A percentile compares a stretch with the other conserved stretches of the same genome.
Conservation (phyloP, 2,797 vertebrate species). For the Xenentodon cancila region DNA sequence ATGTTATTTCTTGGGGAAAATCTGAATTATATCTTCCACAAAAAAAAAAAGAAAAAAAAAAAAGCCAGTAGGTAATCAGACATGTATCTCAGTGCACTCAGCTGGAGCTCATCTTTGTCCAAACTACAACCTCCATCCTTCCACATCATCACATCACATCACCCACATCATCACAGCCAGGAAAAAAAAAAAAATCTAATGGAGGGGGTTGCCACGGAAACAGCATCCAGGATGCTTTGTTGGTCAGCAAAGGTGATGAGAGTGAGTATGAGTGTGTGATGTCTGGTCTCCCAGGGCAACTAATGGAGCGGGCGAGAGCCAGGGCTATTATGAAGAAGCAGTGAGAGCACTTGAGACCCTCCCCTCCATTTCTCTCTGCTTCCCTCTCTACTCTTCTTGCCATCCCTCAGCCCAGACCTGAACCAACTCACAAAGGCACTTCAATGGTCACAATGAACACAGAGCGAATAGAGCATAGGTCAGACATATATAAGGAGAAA, state of each 20-base stretch:
- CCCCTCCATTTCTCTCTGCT: slow-evolving; percentile 55
- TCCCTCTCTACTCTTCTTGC: slow-evolving; percentile 51
- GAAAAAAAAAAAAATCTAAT: slow-evolving; percentile 76
- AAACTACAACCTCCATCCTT: slow-evolving; percentile 50
- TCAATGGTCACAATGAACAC: slow-evolving; percentile 80
- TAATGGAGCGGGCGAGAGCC: slow-evolving; percentile 97
- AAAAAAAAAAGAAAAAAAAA: background rate
- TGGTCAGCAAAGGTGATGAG: slow-evolving; percentile 83
- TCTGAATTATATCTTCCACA: background rate
- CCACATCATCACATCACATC: slow-evolving; percentile 52
- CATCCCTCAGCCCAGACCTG: slow-evolving; percentile 56
- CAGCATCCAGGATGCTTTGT: slow-evolving; percentile 91
- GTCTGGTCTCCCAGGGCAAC: slow-evolving; percentile 96
- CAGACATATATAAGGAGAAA: slow-evolving; percentile 39
- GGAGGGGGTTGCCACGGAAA: slow-evolving; percentile 87
- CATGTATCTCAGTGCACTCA: slow-evolving; percentile 7
- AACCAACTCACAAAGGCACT: slow-evolving; percentile 80
- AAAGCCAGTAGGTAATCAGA: slow-evolving; percentile 13
- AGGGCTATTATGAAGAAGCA: slow-evolving; percentile 92
- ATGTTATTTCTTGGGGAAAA: background rate
- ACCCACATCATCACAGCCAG: slow-evolving; percentile 50
- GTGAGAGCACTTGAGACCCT: slow-evolving; percentile 93
- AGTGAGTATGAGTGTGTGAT: slow-evolving; percentile 75
- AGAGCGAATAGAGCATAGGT: slow-evolving; percentile 62
- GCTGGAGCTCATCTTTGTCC: slow-evolving; percentile 25